phyloP scores from a whole-genome alignment of 2,888 invertebrate genomes.

The Orthosia gothica region DNA sequence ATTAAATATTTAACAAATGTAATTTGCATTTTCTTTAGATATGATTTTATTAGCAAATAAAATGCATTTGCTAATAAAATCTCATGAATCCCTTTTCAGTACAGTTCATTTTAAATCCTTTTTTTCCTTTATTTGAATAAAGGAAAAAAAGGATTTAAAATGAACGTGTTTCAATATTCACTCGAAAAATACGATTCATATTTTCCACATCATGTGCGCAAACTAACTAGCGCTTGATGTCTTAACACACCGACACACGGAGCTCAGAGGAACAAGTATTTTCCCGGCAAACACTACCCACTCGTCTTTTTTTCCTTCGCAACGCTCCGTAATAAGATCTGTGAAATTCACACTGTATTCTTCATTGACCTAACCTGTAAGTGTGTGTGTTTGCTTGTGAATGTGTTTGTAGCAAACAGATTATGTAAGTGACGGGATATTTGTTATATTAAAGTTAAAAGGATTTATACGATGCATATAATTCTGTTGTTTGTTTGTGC shows the following conservation, averaged over 20 bases:
- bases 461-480: not conserved
- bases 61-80: not conserved
- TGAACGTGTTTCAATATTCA: constrained; percentile 5
- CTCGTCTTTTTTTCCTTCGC: constrained; percentile 19
- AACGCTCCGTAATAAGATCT: constrained; percentile 39
- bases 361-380: constrained; percentile 29
- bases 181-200: not conserved
- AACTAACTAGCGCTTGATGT: constrained; percentile 17
- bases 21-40: not conserved
- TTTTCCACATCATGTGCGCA: constrained; percentile 7
- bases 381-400: not conserved
- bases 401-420: constrained; percentile 2
- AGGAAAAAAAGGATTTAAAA: not conserved
- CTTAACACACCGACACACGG: not conserved
- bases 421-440: constrained; percentile 5
- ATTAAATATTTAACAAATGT: not conserved
- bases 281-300: constrained; percentile 22
- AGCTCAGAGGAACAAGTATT: constrained; percentile 7
- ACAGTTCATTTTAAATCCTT: too few relatives aligned
- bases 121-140: too few relatives aligned
- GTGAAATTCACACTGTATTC: constrained; percentile 34
- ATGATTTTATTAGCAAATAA: not conserved
- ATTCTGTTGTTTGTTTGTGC: not conserved
- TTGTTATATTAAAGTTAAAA: constrained; percentile 6
- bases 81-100: not conserved